Conservation (phyloP, 2,797 vertebrate species). For the Takifugu rubripes region DNA sequence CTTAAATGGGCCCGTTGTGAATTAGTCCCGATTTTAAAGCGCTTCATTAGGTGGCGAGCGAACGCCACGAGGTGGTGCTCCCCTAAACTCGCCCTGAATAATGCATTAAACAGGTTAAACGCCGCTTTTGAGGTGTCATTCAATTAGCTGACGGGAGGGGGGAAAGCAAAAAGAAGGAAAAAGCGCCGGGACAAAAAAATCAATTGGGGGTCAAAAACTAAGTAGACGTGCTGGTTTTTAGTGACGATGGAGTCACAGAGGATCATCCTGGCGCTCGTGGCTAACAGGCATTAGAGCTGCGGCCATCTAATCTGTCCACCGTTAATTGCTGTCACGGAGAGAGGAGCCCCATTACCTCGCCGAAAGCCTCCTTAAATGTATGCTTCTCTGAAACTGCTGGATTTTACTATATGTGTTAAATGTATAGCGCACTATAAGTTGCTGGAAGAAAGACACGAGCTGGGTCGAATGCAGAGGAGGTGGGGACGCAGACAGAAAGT, state of each 20-base stretch:
- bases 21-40: constrained; percentile 6
- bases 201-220: constrained; percentile 34
- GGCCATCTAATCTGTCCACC: constrained; percentile 31
- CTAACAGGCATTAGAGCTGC: constrained; percentile 26
- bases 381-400: background rate
- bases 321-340: constrained; percentile 30
- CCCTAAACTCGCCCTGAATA: background rate
- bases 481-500: background rate
- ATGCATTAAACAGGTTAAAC: background rate
- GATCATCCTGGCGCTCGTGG: constrained; percentile 38
- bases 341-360: constrained; percentile 6
- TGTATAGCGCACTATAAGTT: too few species aligned
- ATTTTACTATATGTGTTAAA: too few species aligned
- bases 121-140: background rate
- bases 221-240: constrained; percentile 35
- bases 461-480: too few species aligned
- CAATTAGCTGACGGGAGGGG: background rate
- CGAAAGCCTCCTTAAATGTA: constrained; percentile 13
- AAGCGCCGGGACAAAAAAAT: constrained; percentile 20
- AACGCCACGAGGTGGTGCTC: background rate
- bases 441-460: too few species aligned
- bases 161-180: background rate
- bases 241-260: constrained; percentile 29
- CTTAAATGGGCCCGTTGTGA: constrained; percentile 1
- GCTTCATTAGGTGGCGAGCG: background rate